Conservation (phyloP, 2,888 invertebrate genomes). For the Coelinius sp. region DNA sequence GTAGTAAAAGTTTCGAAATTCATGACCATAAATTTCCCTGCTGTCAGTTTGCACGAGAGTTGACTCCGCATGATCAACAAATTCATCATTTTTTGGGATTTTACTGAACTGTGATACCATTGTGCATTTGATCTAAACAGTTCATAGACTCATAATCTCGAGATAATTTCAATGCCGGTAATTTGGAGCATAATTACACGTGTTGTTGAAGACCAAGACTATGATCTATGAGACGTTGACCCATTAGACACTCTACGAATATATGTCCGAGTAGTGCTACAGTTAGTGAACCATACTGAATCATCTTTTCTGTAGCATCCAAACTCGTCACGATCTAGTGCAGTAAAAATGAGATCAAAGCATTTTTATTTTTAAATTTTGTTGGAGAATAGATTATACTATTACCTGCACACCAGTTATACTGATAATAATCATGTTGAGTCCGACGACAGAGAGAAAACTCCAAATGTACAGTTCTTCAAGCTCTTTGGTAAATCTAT, state of each 20-base stretch:
- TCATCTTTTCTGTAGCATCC: neutral
- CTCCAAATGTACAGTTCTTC: neutral
- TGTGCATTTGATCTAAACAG: neutral
- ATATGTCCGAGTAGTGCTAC: neutral
- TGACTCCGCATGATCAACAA: conserved; percentile 6
- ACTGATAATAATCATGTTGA: conserved; percentile 16
- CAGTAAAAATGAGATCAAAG: neutral
- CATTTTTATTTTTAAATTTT: neutral
- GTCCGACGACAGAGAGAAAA: neutral
- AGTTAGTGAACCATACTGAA: neutral
- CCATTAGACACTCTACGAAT: neutral
- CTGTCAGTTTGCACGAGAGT: neutral
- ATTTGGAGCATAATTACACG: neutral
- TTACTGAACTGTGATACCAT: neutral
- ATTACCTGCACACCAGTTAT: conserved; percentile 12
- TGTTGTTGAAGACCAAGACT: conserved; percentile 1
- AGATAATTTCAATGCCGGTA: neutral
- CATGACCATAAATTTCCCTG: conserved; percentile 6
- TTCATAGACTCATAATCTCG: neutral
- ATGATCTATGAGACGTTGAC: neutral
- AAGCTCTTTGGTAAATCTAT: neutral
- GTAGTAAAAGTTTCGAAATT: conserved; percentile 2
- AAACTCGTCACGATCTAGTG: neutral
- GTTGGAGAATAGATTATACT: neutral
- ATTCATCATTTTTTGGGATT: conserved; percentile 3